Conservation (phyloP, 2,113 vertebrate genomes). For the Paradoxurus hermaphroditus region DNA sequence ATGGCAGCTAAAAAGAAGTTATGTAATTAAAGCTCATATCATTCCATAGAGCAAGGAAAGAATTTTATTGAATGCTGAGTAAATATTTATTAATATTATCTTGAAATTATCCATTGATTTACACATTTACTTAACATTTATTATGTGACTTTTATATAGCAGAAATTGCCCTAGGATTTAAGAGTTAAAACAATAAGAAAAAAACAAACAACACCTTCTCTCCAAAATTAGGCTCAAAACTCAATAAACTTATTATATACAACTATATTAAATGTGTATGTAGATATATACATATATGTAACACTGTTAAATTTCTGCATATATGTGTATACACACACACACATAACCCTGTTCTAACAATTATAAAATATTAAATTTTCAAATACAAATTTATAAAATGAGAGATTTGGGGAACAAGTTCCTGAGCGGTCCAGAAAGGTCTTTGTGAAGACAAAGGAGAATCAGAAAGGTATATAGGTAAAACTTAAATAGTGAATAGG, state of each 20-base stretch:
- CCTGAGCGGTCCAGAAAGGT: neutral
- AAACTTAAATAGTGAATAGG: neutral
- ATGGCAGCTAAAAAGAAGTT: neutral
- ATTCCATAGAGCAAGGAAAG: neutral
- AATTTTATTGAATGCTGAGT: neutral
- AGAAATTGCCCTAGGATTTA: neutral
- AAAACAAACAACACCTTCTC: neutral
- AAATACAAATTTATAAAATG: neutral
- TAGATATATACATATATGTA: neutral
- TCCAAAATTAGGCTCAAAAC: neutral
- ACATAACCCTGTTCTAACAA: neutral
- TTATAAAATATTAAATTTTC: neutral
- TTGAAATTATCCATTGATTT: neutral
- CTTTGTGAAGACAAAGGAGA: neutral
- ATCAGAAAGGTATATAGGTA: neutral
- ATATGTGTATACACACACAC: neutral
- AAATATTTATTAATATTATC: neutral
- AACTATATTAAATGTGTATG: neutral
- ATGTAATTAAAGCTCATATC: neutral
- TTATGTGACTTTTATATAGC: neutral
- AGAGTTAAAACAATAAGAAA: neutral
- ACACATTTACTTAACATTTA: neutral
- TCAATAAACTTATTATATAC: neutral
- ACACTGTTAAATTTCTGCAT: neutral
- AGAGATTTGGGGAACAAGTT: neutral